Percentiles rank a stretch among this genome's conserved stretches.
Conservation (phyloP, 1,140 invertebrate species). For the Rhopalosiphum padi region DNA sequence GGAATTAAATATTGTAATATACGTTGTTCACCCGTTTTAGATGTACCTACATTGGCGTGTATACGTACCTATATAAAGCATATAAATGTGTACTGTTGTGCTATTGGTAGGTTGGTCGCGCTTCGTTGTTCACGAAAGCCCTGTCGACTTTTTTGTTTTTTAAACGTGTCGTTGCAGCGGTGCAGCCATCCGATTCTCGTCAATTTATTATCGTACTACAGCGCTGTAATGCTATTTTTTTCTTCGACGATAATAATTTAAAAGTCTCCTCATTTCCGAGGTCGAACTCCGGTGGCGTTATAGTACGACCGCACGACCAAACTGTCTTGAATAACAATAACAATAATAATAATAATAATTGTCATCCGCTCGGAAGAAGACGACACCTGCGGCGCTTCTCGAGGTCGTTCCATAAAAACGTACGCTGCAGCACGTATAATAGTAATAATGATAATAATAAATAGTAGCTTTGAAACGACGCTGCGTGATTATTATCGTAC, state of each 20-base stretch:
- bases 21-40: not conserved
- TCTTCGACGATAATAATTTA: not conserved
- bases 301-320: not conserved
- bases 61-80: not conserved
- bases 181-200: not conserved
- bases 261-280: slow-evolving; percentile 15
- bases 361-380: slow-evolving; percentile 1
- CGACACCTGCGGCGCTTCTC: not conserved
- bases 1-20: not conserved
- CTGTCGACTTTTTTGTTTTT: not conserved
- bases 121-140: not conserved
- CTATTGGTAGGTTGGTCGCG: not conserved
- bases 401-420: not conserved
- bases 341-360: not conserved
- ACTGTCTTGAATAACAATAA: not conserved
- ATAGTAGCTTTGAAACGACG: not conserved
- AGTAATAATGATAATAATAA: not conserved
- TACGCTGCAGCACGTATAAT: not conserved
- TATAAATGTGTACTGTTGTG: not conserved
- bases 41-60: not conserved
- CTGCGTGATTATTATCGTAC: not conserved
- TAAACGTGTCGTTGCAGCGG: not conserved
- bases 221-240: not conserved
- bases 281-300: not conserved
- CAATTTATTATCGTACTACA: not conserved